Base-by-base conservation (phyloP, 2,113 vertebrate species). In the Ciconia boyciana region DNA sequence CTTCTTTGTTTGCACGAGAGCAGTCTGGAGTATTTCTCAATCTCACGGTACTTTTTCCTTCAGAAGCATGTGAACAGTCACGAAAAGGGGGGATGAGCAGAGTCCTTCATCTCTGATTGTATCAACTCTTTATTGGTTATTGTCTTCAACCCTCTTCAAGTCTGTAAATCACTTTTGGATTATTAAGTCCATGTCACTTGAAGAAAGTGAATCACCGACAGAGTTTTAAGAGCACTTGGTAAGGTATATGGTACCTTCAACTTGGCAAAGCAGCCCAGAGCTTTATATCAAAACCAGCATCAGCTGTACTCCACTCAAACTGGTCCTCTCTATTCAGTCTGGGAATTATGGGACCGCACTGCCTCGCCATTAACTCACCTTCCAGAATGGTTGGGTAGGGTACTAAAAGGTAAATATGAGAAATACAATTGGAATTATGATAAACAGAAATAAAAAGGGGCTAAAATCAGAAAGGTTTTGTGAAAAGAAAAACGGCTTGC, bases 401-500 rank as follows among this genome's bases (percentile, higher is more conserved):
- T 96, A 94, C 96, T 97, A 90, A 97, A 97, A 98, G 97, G 98
- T 98, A 98, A 98, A 98, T 98, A 98, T 96, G 97, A 98, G 97
- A 97, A 98, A 97, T 97, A 98, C 98, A 98, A 97, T 95, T 92
- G 97, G 97, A 98, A 98, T 98, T 98, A 98, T 98, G 98, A 98
- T 98, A 98, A 98, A 98, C 98, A 98, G 98, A 98, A 98, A 99
- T 99, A 99, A 99, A 98, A 99, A 98, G 98, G 98, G 98, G 97
- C 98, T 98, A 98, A 99, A 99, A 99, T 98, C 98, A 98, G 98
- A 98, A 98, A 98, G 98, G 98, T 99, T 99, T 98, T 98, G 98
- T 98, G 98, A 98, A 98, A 99, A 99, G 98, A 99, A 99, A 99
- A 99, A 99, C 99, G 98, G 99, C 98, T 98, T 97, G 99, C 99